phyloP scores from a whole-genome alignment of 2,113 vertebrate genomes.

The Megaptera novaeangliae region DNA sequence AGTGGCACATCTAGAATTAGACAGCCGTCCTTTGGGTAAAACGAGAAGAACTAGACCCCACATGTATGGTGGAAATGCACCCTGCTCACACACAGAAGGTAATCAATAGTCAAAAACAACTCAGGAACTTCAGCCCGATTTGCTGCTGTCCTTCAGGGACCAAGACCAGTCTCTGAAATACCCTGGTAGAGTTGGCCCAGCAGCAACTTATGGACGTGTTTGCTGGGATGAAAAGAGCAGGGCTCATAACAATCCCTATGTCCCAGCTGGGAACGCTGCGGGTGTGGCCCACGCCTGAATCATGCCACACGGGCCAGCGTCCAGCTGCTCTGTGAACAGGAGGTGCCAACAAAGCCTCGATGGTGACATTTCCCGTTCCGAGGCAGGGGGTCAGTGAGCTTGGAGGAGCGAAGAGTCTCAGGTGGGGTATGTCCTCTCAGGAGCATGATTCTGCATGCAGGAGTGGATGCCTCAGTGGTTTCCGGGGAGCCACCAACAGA shows the following conservation, averaged over 20 bases:
- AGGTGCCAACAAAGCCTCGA: not conserved
- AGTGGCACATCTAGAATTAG: not conserved
- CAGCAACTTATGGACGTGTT: not conserved
- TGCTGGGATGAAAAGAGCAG: not conserved
- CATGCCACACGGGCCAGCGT: not conserved
- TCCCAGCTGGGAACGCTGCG: not conserved
- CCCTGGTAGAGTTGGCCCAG: not conserved
- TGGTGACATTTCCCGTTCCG: not conserved
- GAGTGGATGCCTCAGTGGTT: not conserved
- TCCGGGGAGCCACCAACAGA: not conserved
- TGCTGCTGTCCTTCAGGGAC: not conserved
- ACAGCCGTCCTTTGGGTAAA: not conserved
- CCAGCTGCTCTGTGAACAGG: not conserved
- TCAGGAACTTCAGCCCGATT: not conserved
- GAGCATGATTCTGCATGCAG: not conserved
- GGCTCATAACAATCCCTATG: not conserved
- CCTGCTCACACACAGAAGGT: not conserved
- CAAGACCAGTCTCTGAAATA: not conserved
- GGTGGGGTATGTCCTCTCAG: not conserved
- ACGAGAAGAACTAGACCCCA: not conserved
- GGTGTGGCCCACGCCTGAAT: not conserved
- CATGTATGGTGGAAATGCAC: no score
- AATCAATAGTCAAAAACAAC: not conserved
- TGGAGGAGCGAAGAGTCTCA: not conserved
- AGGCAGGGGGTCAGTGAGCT: not conserved